phyloP scores from a whole-genome alignment of 2,113 vertebrate genomes.

The Paralichthys olivaceus region DNA sequence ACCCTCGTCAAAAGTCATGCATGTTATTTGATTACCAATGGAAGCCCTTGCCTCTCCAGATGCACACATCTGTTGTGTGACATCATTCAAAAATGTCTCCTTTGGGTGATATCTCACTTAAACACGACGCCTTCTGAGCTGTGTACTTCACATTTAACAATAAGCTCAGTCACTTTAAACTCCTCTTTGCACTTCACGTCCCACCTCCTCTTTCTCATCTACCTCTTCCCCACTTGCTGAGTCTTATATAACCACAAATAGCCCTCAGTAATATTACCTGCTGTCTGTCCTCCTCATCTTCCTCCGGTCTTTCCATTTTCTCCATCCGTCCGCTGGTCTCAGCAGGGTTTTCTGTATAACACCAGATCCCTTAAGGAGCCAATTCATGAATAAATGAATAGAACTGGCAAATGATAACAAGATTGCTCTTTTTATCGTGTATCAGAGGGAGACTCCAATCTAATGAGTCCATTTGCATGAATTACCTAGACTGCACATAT shows the following conservation, averaged over 20 bases:
- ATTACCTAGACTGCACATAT: slow-evolving; percentile 11
- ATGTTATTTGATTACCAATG: not conserved
- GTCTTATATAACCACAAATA: slow-evolving; percentile 42
- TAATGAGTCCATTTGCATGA: slow-evolving; percentile 34
- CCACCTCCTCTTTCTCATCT: slow-evolving; percentile 18
- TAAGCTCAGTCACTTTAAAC: not conserved
- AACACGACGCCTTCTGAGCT: not conserved
- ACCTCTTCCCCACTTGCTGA: slow-evolving; percentile 20
- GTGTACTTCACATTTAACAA: slow-evolving; percentile 13
- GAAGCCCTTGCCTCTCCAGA: not conserved
- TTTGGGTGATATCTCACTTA: not conserved
- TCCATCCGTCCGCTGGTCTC: slow-evolving; percentile 12
- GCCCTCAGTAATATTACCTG: slow-evolving; percentile 31
- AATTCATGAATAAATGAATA: slow-evolving; percentile 75
- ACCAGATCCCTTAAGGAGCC: slow-evolving; percentile 43
- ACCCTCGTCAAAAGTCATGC: not conserved
- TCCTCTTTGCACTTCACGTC: not conserved
- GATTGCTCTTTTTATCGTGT: slow-evolving; percentile 54
- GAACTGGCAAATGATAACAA: slow-evolving; percentile 52
- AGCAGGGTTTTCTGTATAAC: slow-evolving; percentile 49
- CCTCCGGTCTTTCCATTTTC: not conserved
- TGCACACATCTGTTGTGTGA: slow-evolving; percentile 15
- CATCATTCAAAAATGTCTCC: slow-evolving; percentile 6
- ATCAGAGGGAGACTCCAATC: slow-evolving; percentile 9
- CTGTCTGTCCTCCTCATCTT: slow-evolving; percentile 13